Base-by-base conservation (phyloP, 1,140 invertebrate genomes). In the Pachypeltis micranthus region DNA sequence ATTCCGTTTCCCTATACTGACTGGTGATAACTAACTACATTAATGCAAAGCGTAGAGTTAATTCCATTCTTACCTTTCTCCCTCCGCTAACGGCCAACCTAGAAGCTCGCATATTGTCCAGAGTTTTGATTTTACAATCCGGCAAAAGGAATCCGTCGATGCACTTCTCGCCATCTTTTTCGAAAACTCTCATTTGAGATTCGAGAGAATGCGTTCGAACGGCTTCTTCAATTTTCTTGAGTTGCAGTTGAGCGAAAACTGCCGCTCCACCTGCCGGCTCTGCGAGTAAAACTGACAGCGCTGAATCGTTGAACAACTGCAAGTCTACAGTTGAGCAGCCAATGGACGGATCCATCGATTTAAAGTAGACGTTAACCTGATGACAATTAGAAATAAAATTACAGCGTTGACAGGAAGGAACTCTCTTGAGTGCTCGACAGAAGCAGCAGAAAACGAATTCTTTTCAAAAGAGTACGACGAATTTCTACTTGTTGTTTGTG, bases 71-170 rank as follows among this genome's bases (percentile, higher is more conserved):
- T 21, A 51, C 47, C 78, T 93, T 92, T 39, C 93, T 78, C 12
- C 83, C 81, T 0, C 92, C 91, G 63, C 91, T 94, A 0, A 96
- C 91, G 3, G 91, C 86, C 66, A 95, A 81, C 67, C 77, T 77
- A 59, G 78, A 80, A 1, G 83, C 84, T 56, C 82, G 81, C 74
- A 91, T 84, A 68, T 85, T 85, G 58, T 92, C 87, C 28, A 93
- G 75, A 2, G 80, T 65, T 21, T 75, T 69, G 47, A 72, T 71
- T 14, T 76, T 73, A 34, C 80, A 70, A 21, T 83, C 79, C 44
- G 72, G 70, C 26, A 83, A 76, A 66, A 77, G 74, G 39, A 79
- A 71, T 2, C 73, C 69, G 44, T 78, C 67, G 2, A 76, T 59
- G 65, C 60, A 69, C 69, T 64, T 56, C 67, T 65, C 67, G 68